Percentiles rank a stretch among this genome's conserved stretches.
phyloP scores from a whole-genome alignment of 2,888 invertebrate genomes.

The Argyresthia albistria region DNA sequence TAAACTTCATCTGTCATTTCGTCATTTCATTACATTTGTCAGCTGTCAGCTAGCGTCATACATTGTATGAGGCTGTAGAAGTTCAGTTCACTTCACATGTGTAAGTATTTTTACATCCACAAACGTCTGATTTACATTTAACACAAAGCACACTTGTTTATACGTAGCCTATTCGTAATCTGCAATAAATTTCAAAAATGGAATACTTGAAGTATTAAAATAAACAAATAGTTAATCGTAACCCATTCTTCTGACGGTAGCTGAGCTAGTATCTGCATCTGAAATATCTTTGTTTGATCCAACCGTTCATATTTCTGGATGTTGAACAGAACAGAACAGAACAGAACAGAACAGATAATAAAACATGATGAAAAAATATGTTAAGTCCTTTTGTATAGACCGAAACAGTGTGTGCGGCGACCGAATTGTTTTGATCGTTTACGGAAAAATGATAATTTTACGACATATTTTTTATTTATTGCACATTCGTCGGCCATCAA shows the following conservation, averaged over 20 bases:
- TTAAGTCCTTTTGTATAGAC: constrained; percentile 70
- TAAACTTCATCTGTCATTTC: too few species aligned
- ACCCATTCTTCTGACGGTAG: constrained; percentile 22
- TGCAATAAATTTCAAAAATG: background rate
- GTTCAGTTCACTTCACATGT: too few species aligned
- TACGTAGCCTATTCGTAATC: background rate
- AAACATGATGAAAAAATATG: constrained; percentile 69
- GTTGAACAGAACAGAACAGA: constrained; percentile 67
- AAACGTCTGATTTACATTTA: too few species aligned
- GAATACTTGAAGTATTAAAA: constrained; percentile 24
- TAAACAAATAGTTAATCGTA: constrained; percentile 29
- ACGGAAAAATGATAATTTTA: background rate
- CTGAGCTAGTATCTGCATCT: constrained; percentile 46
- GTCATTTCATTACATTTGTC: too few species aligned
- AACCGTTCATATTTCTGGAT: constrained; percentile 60
- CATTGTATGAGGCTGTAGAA: too few species aligned
- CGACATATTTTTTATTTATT: background rate
- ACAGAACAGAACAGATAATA: too few species aligned
- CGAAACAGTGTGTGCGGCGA: constrained; percentile 31
- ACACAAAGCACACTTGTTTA: too few species aligned
- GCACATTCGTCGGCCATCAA: background rate
- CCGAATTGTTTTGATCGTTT: constrained; percentile 43
- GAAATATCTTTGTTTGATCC: constrained; percentile 70
- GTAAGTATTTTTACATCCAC: too few species aligned
- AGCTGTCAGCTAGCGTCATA: too few species aligned